Conservation (phyloP, 2,888 invertebrate genomes). For the Catocala nupta region DNA sequence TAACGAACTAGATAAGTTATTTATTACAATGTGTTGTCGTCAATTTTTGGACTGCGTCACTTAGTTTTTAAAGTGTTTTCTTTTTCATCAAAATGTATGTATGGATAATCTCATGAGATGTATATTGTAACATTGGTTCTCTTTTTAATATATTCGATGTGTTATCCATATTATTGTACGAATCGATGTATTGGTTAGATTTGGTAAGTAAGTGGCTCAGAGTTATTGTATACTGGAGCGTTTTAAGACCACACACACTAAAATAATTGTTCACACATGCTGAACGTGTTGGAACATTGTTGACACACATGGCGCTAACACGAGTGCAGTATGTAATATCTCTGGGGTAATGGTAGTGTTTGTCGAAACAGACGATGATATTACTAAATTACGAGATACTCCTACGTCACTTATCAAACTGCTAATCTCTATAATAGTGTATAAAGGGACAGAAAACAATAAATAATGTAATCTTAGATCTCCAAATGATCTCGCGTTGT, state of each 20-base stretch:
- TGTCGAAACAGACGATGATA: too few relatives aligned
- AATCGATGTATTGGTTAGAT: constrained; percentile 33
- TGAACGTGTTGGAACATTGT: too few relatives aligned
- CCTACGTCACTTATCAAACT: constrained; percentile 6
- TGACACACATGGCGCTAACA: too few relatives aligned
- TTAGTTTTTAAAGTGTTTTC: constrained; percentile 41
- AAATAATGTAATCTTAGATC: constrained; percentile 37
- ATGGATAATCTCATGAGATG: constrained; percentile 45
- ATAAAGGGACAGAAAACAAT: constrained; percentile 35
- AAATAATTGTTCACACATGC: too few relatives aligned
- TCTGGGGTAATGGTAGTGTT: too few relatives aligned
- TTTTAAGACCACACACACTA: neutral
- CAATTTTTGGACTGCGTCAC: constrained; percentile 38
- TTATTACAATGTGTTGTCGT: constrained; percentile 59
- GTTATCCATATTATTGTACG: constrained; percentile 30
- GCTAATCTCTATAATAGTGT: constrained; percentile 35
- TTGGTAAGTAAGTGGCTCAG: constrained; percentile 2
- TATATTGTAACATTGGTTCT: constrained; percentile 45
- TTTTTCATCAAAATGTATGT: constrained; percentile 29
- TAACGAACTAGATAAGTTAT: constrained; percentile 66
- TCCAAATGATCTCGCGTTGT: constrained; percentile 48
- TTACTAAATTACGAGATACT: constrained; percentile 2
- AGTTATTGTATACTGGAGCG: neutral
- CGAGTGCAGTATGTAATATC: too few relatives aligned
- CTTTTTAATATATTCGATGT: constrained; percentile 23